Conservation (phyloP, 2,888 invertebrate species). For the Proisotoma minuta region DNA sequence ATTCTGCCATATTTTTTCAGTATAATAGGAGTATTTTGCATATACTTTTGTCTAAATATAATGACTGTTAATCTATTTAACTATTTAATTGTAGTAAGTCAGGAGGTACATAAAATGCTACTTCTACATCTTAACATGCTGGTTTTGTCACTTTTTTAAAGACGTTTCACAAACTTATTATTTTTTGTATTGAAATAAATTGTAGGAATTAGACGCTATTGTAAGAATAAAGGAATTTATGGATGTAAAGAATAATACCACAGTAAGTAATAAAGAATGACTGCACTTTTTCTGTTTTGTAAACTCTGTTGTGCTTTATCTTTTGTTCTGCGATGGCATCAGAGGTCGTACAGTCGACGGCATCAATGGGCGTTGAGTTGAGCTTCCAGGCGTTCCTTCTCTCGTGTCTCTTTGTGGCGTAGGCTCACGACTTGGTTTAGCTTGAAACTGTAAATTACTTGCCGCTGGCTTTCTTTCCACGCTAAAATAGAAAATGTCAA, state of each 20-base stretch:
- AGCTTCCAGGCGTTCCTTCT: constrained; percentile 32
- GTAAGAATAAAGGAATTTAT: constrained; percentile 1
- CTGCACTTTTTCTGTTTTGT: background rate
- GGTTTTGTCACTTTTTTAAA: too few species aligned
- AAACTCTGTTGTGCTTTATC: constrained; percentile 14
- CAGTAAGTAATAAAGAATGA: constrained; percentile 6
- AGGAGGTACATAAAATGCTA: too few species aligned
- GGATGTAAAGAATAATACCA: constrained; percentile 4
- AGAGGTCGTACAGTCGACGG: constrained; percentile 41
- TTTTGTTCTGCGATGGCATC: constrained; percentile 23
- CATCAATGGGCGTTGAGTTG: constrained; percentile 47
- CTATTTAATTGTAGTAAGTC: too few species aligned
- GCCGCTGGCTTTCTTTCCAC: constrained; percentile 35
- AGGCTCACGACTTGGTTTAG: constrained; percentile 22
- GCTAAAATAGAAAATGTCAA: constrained; percentile 21
- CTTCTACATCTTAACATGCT: too few species aligned
- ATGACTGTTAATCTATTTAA: too few species aligned
- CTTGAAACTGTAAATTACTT: constrained; percentile 22
- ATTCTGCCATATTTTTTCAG: too few species aligned
- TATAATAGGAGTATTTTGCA: too few species aligned
- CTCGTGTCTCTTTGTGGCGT: constrained; percentile 32
- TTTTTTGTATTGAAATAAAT: too few species aligned
- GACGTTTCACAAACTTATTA: too few species aligned
- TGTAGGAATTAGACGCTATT: background rate
- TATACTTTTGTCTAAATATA: too few species aligned